These are phyloP conservation scores for Brotula barbata DNA, from an alignment of 2,797 vertebrate species.

Conservation along the genomic window DNA sequence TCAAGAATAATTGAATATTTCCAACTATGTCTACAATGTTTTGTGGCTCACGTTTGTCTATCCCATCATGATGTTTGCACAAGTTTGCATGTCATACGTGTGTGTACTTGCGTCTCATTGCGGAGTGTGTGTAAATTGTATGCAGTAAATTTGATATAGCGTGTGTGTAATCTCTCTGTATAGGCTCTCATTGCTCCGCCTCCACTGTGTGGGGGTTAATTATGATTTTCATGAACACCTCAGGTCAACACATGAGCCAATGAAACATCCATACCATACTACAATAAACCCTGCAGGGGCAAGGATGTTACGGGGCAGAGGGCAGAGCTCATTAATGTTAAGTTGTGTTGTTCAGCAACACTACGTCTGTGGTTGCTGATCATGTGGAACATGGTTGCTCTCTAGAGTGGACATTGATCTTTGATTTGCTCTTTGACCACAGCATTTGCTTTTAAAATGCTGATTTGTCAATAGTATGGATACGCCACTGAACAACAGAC, in stretches of 20 bases:
- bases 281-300: constrained; percentile 16
- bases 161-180: constrained; percentile 21
- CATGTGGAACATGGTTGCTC: not conserved
- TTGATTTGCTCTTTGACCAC: not conserved
- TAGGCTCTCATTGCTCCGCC: constrained; percentile 23
- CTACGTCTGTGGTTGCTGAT: no score
- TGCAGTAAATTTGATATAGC: not conserved
- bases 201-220: no score
- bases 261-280: constrained; percentile 26
- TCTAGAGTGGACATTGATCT: not conserved
- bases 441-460: not conserved
- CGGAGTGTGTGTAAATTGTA: constrained; percentile 4
- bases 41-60: no score
- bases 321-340: constrained; percentile 7
- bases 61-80: no score
- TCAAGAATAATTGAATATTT: no score
- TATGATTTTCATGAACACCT: constrained; percentile 28
- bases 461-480: no score
- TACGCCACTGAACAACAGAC: not conserved
- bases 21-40: no score
- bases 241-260: constrained; percentile 20
- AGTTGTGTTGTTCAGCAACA: constrained; percentile 22
- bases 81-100: no score
- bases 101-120: not conserved
- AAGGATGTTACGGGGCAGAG: not conserved